A percentile compares a stretch with the other conserved stretches of the same genome.
Evolutionary conservation across 2,797 vertebrate species (phyloP).

Genomic region (Sebastes oblongus): DNA sequence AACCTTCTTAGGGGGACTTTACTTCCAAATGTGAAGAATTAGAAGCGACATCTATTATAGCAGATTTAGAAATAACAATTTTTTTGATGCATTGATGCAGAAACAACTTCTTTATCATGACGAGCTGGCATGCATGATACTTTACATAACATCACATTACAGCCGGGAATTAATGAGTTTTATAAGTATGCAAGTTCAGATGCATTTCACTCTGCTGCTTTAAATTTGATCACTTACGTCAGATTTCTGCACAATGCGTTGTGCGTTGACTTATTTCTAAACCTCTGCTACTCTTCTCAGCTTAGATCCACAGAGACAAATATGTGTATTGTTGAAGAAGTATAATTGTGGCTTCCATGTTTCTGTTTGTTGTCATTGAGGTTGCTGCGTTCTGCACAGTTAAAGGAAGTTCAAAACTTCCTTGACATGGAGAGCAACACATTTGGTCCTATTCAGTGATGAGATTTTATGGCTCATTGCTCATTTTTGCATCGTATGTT

Average conservation of each 20-base stretch:
- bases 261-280: background rate
- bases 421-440: background rate
- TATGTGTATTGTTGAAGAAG: background rate
- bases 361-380: background rate
- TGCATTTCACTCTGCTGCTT: background rate
- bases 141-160: background rate
- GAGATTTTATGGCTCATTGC: background rate
- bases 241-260: background rate
- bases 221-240: too few species aligned
- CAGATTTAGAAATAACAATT: background rate
- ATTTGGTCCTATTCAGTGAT: background rate
- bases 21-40: conserved; percentile 16
- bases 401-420: background rate
- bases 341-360: background rate
- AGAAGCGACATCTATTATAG: background rate
- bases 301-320: background rate
- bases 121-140: background rate
- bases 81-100: conserved; percentile 2
- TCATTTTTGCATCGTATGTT: background rate
- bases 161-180: background rate
- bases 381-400: background rate
- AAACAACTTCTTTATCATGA: background rate
- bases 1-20: background rate
- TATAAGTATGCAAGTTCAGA: background rate
- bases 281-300: background rate